Conservation (phyloP, 2,113 vertebrate genomes). For the Lamprologus callipterus region DNA sequence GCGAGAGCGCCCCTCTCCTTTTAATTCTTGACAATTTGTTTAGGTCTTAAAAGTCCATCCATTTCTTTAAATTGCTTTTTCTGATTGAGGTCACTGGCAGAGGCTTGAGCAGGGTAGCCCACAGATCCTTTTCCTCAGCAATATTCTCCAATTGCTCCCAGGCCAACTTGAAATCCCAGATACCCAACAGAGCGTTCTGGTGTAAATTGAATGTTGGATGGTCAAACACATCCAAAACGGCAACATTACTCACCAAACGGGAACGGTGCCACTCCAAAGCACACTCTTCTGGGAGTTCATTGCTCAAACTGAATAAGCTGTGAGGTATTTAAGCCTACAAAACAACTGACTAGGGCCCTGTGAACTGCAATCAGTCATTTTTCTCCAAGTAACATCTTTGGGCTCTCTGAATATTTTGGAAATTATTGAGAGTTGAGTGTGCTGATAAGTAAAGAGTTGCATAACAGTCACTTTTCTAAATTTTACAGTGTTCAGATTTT, state of each 20-base stretch:
- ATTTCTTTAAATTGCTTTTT: constrained; percentile 23
- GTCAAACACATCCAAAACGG: not conserved
- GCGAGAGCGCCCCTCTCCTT: not conserved
- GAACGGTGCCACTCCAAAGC: not conserved
- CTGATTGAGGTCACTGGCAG: constrained; percentile 19
- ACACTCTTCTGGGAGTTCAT: not conserved
- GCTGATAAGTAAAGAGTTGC: not conserved
- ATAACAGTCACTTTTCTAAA: not conserved
- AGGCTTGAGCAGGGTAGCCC: not conserved
- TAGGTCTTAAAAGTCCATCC: not conserved
- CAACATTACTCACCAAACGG: not conserved
- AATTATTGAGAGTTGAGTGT: not conserved
- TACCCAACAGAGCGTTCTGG: not conserved
- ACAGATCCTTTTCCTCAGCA: not conserved
- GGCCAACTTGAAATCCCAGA: not conserved
- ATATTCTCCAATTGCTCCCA: not conserved
- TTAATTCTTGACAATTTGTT: not conserved
- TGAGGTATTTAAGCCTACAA: not conserved
- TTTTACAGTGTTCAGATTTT: fast-evolving
- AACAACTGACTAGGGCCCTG: not conserved
- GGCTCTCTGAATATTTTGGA: not conserved
- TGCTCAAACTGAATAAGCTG: not conserved
- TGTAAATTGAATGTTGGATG: not conserved
- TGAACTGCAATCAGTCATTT: not conserved
- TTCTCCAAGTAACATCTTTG: not conserved